Conservation (phyloP, 2,113 vertebrate species). For the Mormyrus lacerda region DNA sequence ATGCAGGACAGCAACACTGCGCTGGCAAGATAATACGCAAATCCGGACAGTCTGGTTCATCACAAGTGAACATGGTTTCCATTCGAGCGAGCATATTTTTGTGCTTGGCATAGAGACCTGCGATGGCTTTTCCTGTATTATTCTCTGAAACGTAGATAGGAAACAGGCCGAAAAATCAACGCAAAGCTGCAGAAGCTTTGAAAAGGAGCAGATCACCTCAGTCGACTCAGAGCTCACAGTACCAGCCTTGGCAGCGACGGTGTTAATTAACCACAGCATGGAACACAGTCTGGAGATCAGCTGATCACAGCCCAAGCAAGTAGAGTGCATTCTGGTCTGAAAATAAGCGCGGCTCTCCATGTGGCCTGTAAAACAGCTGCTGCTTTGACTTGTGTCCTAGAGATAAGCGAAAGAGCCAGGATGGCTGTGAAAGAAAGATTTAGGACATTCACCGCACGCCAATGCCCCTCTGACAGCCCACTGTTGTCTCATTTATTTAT, state of each 20-base stretch:
- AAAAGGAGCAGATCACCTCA: background rate
- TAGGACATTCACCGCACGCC: background rate
- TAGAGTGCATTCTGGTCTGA: background rate
- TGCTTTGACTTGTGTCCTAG: background rate
- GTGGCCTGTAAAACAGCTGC: background rate
- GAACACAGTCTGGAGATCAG: background rate
- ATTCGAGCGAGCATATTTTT: background rate
- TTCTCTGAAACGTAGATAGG: background rate
- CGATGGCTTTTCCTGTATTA: background rate
- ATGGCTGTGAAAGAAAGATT: background rate
- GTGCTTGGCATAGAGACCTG: background rate
- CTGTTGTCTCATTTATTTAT: slow-evolving; percentile 7
- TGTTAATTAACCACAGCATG: background rate
- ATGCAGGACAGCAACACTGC: background rate
- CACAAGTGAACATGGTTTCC: background rate
- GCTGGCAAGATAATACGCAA: background rate
- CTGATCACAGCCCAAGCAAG: background rate
- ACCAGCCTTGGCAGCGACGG: background rate
- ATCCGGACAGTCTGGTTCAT: background rate
- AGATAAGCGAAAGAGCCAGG: background rate
- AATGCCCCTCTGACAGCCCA: background rate
- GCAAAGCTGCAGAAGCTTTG: background rate
- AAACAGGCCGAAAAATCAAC: background rate
- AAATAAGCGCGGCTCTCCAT: background rate
- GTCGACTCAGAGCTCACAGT: background rate